These are phyloP conservation scores for Sebastes aleutianus DNA, from an alignment of 2,797 vertebrate species.

Conservation along the genomic window DNA sequence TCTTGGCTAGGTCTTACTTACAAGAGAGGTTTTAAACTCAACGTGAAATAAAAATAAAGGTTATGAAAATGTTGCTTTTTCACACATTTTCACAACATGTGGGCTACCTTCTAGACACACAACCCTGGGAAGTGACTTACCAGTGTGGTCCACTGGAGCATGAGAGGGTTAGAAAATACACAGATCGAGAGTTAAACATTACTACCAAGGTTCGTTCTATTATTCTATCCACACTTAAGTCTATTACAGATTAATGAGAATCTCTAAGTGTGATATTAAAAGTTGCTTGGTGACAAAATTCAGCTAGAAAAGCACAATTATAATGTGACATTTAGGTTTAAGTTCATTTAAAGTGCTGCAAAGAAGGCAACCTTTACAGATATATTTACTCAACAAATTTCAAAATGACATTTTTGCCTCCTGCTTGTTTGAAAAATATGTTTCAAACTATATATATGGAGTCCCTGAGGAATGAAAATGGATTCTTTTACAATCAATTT, in stretches of 20 bases:
- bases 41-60: no score
- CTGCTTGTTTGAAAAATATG: neutral
- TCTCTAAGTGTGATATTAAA: neutral
- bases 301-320: neutral
- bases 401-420: neutral
- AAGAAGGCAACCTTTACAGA: neutral
- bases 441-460: neutral
- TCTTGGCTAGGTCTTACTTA: no score
- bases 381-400: neutral
- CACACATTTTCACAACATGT: neutral
- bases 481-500: neutral
- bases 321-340: neutral
- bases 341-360: neutral
- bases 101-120: neutral
- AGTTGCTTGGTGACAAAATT: neutral
- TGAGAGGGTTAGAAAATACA: conserved; percentile 67
- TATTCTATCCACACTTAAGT: neutral
- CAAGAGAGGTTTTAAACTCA: accelerated
- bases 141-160: conserved; percentile 84
- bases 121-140: conserved; percentile 70
- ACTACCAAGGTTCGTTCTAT: neutral
- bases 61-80: no score
- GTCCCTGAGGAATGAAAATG: neutral
- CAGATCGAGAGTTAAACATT: conserved; percentile 55
- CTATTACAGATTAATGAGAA: neutral